Evolutionary conservation across 2,888 invertebrate species (phyloP).

Genomic region (Tipula helvola): DNA sequence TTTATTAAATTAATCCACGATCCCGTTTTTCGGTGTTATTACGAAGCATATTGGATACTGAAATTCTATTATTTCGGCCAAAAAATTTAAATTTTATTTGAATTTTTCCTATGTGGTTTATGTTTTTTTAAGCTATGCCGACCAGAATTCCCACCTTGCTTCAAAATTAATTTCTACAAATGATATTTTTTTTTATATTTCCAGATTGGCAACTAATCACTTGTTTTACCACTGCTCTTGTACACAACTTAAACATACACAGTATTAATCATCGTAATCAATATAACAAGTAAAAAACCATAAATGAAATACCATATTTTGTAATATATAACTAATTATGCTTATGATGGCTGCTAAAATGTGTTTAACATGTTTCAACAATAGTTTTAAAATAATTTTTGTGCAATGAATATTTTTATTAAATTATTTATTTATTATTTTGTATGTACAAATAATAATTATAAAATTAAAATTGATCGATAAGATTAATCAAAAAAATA

Average conservation of each 20-base stretch:
- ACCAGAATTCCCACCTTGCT: not conserved
- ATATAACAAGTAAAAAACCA: not conserved
- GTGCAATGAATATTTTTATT: not conserved
- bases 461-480: not conserved
- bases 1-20: too few species aligned
- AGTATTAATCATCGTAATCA: not conserved
- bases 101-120: too few species aligned
- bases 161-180: not conserved
- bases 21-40: too few species aligned
- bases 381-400: not conserved
- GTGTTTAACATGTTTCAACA: not conserved
- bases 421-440: not conserved
- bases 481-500: not conserved
- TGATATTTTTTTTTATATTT: not conserved
- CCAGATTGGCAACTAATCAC: not conserved
- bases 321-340: not conserved
- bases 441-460: not conserved
- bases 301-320: not conserved
- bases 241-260: not conserved
- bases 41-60: too few species aligned
- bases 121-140: not conserved
- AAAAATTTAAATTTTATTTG: too few species aligned
- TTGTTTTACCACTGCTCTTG: not conserved
- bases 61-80: too few species aligned
- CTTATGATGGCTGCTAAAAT: not conserved